Base-by-base conservation (phyloP, 2,113 vertebrate species). In the Blennius ocellaris region DNA sequence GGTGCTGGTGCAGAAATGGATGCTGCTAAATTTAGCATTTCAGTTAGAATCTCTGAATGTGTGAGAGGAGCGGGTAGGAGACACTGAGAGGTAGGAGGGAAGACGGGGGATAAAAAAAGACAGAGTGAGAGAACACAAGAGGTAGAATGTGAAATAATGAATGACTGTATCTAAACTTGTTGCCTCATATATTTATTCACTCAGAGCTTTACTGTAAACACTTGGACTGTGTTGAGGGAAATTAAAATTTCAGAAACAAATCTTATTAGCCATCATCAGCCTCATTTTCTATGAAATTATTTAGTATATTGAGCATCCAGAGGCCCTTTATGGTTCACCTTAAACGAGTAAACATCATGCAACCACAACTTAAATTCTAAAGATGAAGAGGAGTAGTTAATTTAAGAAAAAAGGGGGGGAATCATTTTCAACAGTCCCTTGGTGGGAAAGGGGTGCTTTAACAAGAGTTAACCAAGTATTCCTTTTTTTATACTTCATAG, bases 1-100 rank as follows among this genome's bases (percentile, higher is more conserved):
- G 58, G 73, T 86, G 75, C 69, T 78, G 70, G 76, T 81, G 77
- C 73, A 85, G 69, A 80, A 88, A 89, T 62, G 80, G 83, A 75
- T 85, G 81, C 72, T 70, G 80, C 89, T 92, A 91, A 90, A 83
- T 90, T 87, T 92, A 91, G 87, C 74, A 67, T 80, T 73, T 76
- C 60, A 82, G 73, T 86, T 79, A 71, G 73, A 78, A 83, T 85
- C 59, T 82, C 43, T 86, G 60, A 82, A 77, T 83, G 78, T 87
- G 80, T 61, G 75, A 56, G 53, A 56, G 57, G 49, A 50, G 39
- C 5, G 6, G 40, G 38, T 14, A 51, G 62, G 49, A 37, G 44
- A 0, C 6, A 54, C 14, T 15, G 47, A 69, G 64, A 56, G 44
- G 69, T 11, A 50, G 70, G 38, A 57, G 16, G 15, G 15, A 76